Conservation (phyloP, 2,797 vertebrate species). For the Cuculus canorus region DNA sequence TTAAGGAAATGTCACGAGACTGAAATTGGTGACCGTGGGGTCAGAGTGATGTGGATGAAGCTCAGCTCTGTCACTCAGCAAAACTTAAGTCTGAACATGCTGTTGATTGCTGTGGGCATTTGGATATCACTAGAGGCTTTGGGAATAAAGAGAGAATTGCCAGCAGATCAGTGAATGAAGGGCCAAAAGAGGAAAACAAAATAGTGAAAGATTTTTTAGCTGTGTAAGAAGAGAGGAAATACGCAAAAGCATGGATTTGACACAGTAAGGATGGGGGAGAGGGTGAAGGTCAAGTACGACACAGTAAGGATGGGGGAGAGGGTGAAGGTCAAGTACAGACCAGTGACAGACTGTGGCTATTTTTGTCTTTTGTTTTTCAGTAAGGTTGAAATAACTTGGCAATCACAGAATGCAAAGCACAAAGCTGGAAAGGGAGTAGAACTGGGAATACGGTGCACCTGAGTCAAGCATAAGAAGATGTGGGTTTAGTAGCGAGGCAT, state of each 20-base stretch:
- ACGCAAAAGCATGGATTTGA: neutral
- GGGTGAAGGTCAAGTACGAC: neutral
- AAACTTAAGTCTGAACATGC: neutral
- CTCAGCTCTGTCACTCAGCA: neutral
- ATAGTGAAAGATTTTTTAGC: neutral
- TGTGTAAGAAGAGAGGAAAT: neutral
- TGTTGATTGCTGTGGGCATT: neutral
- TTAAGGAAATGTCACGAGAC: neutral
- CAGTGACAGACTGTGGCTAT: neutral
- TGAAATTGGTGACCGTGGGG: neutral
- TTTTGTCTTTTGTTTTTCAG: neutral
- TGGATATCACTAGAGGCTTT: neutral
- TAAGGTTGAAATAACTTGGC: neutral
- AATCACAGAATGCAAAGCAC: neutral
- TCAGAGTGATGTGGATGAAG: neutral
- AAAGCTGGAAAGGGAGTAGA: neutral
- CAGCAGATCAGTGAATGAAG: neutral
- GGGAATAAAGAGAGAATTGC: neutral
- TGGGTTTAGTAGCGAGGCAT: neutral
- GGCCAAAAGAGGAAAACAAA: neutral
- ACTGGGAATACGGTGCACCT: neutral
- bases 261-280: neutral
- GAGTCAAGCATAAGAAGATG: neutral
- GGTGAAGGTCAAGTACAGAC: neutral
- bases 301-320: neutral